A percentile compares a stretch with the other conserved stretches of the same genome.
phyloP scores from a whole-genome alignment of 2,888 invertebrate genomes.

The Xestia c-nigrum region DNA sequence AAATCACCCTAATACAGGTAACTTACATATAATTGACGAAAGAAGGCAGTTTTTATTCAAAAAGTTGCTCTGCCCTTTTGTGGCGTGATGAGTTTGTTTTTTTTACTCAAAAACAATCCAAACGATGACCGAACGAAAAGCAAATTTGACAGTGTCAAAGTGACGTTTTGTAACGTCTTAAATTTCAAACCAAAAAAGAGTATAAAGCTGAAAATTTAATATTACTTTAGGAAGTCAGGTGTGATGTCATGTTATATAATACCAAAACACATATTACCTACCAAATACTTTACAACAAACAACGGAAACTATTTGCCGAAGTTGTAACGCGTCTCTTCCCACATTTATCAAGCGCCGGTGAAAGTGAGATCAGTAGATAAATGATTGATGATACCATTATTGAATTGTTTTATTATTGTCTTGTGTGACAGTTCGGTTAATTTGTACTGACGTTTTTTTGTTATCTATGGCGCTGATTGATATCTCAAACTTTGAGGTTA shows the following conservation, averaged over 20 bases:
- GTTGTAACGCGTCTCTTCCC: slow-evolving; percentile 48
- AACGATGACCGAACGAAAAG: background rate
- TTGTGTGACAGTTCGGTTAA: slow-evolving; percentile 52
- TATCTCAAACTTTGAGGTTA: slow-evolving; percentile 36
- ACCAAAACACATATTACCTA: slow-evolving; percentile 16
- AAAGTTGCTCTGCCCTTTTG: background rate
- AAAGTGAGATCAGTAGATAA: slow-evolving; percentile 62
- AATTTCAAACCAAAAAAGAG: background rate
- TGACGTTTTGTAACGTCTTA: background rate
- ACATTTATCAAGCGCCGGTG: slow-evolving; percentile 55
- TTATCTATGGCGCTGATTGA: slow-evolving; percentile 44
- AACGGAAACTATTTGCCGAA: slow-evolving; percentile 54
- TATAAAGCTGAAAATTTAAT: background rate
- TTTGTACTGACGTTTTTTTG: slow-evolving; percentile 44
- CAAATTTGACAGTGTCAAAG: background rate
- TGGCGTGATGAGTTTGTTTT: background rate
- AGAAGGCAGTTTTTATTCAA: background rate
- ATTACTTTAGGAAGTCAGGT: background rate
- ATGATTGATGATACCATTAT: slow-evolving; percentile 62
- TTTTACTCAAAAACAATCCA: background rate
- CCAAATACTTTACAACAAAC: slow-evolving; percentile 39
- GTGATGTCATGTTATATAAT: slow-evolving; percentile 8
- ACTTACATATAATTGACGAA: background rate
- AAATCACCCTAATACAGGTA: background rate
- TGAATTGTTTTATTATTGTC: slow-evolving; percentile 56